Conservation (phyloP, 2,888 invertebrate genomes). For the Tetragonisca angustula region DNA sequence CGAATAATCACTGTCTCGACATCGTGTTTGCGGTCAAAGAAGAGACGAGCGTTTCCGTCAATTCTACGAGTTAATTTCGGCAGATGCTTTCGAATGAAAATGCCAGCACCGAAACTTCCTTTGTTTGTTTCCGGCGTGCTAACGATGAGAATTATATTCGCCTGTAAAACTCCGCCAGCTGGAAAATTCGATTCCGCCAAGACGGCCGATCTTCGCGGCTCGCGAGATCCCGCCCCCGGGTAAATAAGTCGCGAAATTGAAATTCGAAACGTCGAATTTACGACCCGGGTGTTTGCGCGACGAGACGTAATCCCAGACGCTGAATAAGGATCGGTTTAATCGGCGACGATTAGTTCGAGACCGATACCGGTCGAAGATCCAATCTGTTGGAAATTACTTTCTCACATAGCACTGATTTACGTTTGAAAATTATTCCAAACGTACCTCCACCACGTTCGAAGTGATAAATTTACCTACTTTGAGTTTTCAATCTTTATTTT, state of each 20-base stretch:
- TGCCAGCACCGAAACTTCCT: not conserved
- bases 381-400: not conserved
- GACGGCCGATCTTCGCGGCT: slow-evolving; percentile 16
- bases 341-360: not conserved
- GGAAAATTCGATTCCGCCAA: not conserved
- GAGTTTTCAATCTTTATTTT: not conserved
- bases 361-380: not conserved
- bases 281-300: slow-evolving; percentile 45
- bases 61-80: not conserved
- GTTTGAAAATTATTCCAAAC: not conserved
- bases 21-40: not conserved
- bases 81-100: not conserved
- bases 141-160: slow-evolving; percentile 64
- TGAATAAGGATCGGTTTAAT: slow-evolving; percentile 27
- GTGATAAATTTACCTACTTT: not conserved
- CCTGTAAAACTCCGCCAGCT: not conserved
- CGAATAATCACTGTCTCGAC: not conserved
- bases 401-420: not conserved
- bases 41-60: not conserved
- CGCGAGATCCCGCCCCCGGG: slow-evolving; percentile 14
- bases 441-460: not conserved
- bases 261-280: slow-evolving; percentile 54
- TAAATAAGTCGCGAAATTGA: slow-evolving; percentile 69
- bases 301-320: slow-evolving; percentile 13
- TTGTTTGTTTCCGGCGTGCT: slow-evolving; percentile 45